Percentiles rank a stretch among this genome's conserved stretches.
These are phyloP conservation scores for Sakesphorus luctuosus DNA, from an alignment of 2,113 vertebrate species.

Conservation along the genomic window DNA sequence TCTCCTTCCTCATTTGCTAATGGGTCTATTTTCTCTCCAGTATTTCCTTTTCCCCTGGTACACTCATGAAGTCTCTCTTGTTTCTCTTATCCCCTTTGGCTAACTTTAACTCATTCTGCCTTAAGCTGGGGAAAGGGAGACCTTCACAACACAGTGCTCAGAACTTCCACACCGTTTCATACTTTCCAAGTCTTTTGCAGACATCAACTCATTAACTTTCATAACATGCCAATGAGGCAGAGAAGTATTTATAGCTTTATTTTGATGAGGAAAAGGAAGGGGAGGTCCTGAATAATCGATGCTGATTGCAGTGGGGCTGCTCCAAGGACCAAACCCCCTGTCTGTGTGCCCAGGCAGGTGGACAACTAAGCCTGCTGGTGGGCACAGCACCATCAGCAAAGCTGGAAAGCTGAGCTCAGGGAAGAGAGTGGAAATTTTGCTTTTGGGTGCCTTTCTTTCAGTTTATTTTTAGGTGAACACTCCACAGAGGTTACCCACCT, in stretches of 20 bases:
- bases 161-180: background rate
- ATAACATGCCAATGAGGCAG: background rate
- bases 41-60: constrained; percentile 62
- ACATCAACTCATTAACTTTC: constrained; percentile 31
- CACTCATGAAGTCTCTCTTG: constrained; percentile 30
- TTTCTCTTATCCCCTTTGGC: constrained; percentile 28
- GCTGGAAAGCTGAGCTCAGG: background rate
- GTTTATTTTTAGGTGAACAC: background rate
- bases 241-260: constrained; percentile 16
- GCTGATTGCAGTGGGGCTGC: background rate
- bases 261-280: constrained; percentile 20
- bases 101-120: constrained; percentile 58
- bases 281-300: background rate
- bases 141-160: background rate
- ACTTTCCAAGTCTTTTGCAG: constrained; percentile 27
- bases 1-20: constrained; percentile 75
- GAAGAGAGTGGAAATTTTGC: background rate
- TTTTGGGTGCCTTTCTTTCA: background rate
- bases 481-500: background rate
- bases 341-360: background rate
- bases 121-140: constrained; percentile 2
- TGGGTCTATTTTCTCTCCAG: constrained; percentile 63
- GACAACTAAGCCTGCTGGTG: background rate
- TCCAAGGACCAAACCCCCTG: background rate
- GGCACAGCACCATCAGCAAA: background rate